Percentiles rank a stretch among this genome's conserved stretches.
phyloP scores from a whole-genome alignment of 2,797 vertebrate genomes.

The Bovichtus variegatus region DNA sequence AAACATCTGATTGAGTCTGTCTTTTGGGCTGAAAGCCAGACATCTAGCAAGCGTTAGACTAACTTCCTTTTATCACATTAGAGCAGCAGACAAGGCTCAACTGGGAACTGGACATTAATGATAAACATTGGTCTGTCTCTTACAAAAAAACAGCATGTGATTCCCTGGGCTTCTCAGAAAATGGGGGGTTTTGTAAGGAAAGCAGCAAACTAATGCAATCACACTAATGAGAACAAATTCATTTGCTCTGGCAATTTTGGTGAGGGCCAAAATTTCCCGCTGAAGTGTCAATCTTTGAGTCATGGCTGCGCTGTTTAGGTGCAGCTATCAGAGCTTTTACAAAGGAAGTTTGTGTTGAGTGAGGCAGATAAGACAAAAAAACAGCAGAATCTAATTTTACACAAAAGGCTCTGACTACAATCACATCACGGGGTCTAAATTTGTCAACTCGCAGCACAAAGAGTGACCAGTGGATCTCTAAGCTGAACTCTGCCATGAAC shows the following conservation, averaged over 20 bases:
- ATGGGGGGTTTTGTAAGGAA: slow-evolving; percentile 68
- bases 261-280: slow-evolving; percentile 19
- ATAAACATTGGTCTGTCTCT: slow-evolving; percentile 74
- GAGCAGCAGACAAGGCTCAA: slow-evolving; percentile 71
- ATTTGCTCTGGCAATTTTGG: slow-evolving; percentile 52
- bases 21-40: slow-evolving; percentile 64
- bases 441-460: slow-evolving; percentile 73
- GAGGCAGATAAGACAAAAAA: slow-evolving; percentile 52
- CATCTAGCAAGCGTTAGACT: slow-evolving; percentile 67
- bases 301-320: slow-evolving; percentile 4
- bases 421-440: slow-evolving; percentile 78
- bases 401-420: slow-evolving; percentile 71
- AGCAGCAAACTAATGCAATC: slow-evolving; percentile 79
- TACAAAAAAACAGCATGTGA: slow-evolving; percentile 81
- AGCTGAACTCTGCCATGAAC: slow-evolving; percentile 76
- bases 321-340: slow-evolving; percentile 25
- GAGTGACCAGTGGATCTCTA: slow-evolving; percentile 67
- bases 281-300: slow-evolving; percentile 34
- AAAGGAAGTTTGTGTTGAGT: slow-evolving; percentile 38
- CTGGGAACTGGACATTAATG: slow-evolving; percentile 74
- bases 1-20: slow-evolving; percentile 68
- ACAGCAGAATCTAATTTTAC: slow-evolving; percentile 65
- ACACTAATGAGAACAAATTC: slow-evolving; percentile 77
- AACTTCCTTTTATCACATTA: slow-evolving; percentile 81
- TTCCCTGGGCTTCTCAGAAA: slow-evolving; percentile 66